Percentiles rank a stretch among this genome's conserved stretches.
Evolutionary conservation across 2,797 vertebrate genomes (phyloP).

Genomic region (Erithacus rubecula): DNA sequence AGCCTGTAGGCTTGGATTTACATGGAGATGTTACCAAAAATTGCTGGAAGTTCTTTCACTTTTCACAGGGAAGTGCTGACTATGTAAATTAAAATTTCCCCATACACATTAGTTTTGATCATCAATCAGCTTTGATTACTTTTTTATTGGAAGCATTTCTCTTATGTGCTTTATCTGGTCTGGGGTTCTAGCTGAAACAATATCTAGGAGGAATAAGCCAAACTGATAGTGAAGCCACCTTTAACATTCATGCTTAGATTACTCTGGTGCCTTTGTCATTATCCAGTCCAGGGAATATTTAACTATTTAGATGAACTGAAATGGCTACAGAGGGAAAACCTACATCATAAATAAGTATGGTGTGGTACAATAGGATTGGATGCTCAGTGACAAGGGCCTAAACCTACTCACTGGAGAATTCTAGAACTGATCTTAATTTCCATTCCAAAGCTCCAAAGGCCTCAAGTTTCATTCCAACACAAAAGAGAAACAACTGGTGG

Average conservation of each 20-base stretch:
- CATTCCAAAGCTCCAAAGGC: background rate
- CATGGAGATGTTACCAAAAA: background rate
- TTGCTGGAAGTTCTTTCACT: background rate
- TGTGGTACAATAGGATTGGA: background rate
- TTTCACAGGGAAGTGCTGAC: background rate
- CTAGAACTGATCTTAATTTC: background rate
- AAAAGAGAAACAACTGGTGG: background rate
- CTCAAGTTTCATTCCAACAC: background rate
- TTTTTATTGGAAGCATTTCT: background rate
- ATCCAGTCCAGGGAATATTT: background rate
- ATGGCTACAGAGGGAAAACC: background rate
- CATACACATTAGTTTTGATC: background rate
- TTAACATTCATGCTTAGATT: background rate
- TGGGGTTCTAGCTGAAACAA: background rate
- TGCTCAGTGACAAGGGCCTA: background rate
- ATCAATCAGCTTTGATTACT: background rate
- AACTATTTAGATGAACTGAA: background rate
- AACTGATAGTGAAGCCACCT: background rate
- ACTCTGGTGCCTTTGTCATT: background rate
- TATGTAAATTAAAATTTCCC: background rate
- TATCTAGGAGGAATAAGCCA: background rate
- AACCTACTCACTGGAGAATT: background rate
- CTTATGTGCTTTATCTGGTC: background rate
- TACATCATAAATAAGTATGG: background rate
- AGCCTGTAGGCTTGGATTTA: background rate